Evolutionary conservation across 2,113 vertebrate genomes (phyloP).

Genomic region (Cariama cristata): DNA sequence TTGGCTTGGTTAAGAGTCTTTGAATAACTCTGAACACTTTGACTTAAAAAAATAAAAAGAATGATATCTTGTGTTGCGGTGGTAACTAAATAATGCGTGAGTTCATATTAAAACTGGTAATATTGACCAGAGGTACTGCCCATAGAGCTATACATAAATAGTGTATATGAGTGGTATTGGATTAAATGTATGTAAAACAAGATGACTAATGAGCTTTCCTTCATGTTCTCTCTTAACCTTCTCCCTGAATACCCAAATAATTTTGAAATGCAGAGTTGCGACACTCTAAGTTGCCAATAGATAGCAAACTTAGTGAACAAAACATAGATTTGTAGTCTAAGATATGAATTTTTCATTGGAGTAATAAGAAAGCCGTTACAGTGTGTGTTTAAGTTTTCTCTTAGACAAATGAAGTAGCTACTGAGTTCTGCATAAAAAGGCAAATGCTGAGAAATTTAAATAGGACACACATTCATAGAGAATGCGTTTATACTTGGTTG

Average conservation of each 20-base stretch:
- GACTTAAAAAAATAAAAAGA: background rate
- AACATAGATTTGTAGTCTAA: background rate
- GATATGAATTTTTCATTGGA: background rate
- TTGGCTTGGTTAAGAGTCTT: background rate
- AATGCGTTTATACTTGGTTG: background rate
- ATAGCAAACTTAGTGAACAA: background rate
- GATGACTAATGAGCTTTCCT: background rate
- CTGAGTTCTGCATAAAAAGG: background rate
- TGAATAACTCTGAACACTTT: background rate
- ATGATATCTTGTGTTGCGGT: background rate
- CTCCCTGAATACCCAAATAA: background rate
- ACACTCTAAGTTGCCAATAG: background rate
- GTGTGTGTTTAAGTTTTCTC: background rate
- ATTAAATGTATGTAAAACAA: background rate
- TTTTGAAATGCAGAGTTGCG: background rate
- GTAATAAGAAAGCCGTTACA: background rate
- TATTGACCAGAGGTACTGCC: background rate
- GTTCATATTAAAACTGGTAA: background rate
- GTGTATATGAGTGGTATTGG: background rate
- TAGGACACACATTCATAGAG: background rate
- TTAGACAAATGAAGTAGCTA: background rate
- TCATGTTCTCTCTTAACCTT: background rate
- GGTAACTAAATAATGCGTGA: background rate
- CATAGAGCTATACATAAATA: background rate
- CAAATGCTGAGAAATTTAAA: background rate